phyloP scores from a whole-genome alignment of 1,140 invertebrate genomes.

The Lysiphlebus fabarum region DNA sequence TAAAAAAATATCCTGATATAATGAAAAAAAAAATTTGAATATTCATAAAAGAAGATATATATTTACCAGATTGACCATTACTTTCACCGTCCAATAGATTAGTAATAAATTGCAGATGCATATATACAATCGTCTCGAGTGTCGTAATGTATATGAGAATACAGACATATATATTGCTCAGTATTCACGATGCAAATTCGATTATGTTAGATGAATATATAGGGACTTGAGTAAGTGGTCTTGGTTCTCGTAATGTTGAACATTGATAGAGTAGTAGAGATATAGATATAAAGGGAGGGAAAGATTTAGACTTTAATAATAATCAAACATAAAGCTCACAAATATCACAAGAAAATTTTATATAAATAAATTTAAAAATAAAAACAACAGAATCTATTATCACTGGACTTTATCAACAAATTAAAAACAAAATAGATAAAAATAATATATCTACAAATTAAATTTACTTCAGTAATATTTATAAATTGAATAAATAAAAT shows the following conservation, averaged over 20 bases:
- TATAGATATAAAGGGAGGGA: not conserved
- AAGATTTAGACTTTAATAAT: constrained; percentile 30
- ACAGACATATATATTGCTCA: not conserved
- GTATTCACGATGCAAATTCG: constrained; percentile 34
- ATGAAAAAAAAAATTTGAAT: no score
- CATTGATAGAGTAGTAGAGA: constrained; percentile 7
- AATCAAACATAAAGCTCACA: not conserved
- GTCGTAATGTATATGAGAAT: no score
- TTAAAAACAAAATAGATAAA: constrained; percentile 8
- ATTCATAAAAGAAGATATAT: no score
- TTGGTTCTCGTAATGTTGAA: no score
- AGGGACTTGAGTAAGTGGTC: constrained; percentile 4
- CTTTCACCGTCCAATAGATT: not conserved
- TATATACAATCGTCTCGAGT: not conserved
- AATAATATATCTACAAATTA: constrained; percentile 1
- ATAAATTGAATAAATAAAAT: not conserved
- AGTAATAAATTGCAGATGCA: constrained; percentile 6
- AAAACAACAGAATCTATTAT: constrained; percentile 11
- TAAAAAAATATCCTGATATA: no score
- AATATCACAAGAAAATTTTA: not conserved
- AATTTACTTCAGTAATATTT: no score
- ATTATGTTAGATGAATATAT: constrained; percentile 39
- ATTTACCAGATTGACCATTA: no score
- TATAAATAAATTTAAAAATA: not conserved
- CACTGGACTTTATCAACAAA: constrained; percentile 12